Evolutionary conservation across 2,888 invertebrate species (phyloP).

Genomic region (Frankliniella fusca): DNA sequence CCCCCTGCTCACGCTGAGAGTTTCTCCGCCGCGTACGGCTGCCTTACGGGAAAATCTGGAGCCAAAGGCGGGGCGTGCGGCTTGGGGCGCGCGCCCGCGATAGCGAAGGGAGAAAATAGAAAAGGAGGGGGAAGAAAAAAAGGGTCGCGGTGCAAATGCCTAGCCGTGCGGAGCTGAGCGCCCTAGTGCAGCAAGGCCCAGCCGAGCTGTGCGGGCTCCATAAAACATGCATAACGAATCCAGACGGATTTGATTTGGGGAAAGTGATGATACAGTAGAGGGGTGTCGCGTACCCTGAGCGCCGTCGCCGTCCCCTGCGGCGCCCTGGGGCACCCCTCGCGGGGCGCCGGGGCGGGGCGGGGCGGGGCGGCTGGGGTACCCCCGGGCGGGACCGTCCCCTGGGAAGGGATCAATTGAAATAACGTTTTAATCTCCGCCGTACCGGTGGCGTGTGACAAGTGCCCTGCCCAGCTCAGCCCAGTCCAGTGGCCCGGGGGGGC

Average conservation of each 20-base stretch:
- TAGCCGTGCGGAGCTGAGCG: not conserved
- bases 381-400: not conserved
- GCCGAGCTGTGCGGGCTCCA: not conserved
- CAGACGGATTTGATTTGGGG: not conserved
- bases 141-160: not conserved
- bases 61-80: too few relatives aligned
- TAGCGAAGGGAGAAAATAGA: too few relatives aligned
- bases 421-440: constrained; percentile 2
- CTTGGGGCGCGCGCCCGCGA: too few relatives aligned
- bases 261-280: not conserved
- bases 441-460: not conserved
- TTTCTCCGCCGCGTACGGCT: too few relatives aligned
- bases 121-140: too few relatives aligned
- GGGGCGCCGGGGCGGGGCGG: not conserved
- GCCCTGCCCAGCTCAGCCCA: not conserved
- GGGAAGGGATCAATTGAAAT: constrained; percentile 23
- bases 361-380: not conserved
- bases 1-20: too few relatives aligned
- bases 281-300: not conserved
- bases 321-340: too few relatives aligned
- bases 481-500: too few relatives aligned
- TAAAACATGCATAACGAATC: constrained; percentile 1
- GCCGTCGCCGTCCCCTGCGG: not conserved
- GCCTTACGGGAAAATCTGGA: too few relatives aligned
- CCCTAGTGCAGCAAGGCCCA: not conserved